Evolutionary conservation across 2,113 vertebrate genomes (phyloP).

Genomic region (Cyprinodon tularosa): DNA sequence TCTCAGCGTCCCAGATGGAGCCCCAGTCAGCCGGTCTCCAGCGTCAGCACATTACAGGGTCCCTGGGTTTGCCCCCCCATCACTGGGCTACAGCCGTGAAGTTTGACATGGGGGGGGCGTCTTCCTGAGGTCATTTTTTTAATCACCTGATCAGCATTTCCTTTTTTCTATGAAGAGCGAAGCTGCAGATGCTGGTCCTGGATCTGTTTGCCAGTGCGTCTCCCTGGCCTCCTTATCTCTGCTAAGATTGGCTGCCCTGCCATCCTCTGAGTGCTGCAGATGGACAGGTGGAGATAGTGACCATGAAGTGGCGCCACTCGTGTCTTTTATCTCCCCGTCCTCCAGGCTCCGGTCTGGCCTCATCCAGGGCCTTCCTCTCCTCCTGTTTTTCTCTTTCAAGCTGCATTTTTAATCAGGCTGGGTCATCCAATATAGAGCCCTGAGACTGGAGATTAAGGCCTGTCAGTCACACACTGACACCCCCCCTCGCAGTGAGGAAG

Average conservation of each 20-base stretch:
- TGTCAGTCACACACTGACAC: constrained; percentile 72
- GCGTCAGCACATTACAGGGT: constrained; percentile 75
- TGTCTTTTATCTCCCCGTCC: constrained; percentile 74
- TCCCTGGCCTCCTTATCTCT: constrained; percentile 57
- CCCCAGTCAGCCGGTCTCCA: constrained; percentile 62
- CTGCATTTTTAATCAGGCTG: constrained; percentile 79
- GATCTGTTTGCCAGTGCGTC: constrained; percentile 53
- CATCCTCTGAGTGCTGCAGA: constrained; percentile 72
- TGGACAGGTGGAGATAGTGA: constrained; percentile 82
- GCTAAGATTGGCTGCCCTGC: constrained; percentile 55
- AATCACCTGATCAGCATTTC: too few species aligned
- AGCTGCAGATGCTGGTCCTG: constrained; percentile 16
- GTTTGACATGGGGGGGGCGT: too few species aligned
- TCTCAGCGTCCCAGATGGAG: constrained; percentile 32
- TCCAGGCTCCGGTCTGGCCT: constrained; percentile 75
- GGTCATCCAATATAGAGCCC: constrained; percentile 75
- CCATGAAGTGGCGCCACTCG: constrained; percentile 73
- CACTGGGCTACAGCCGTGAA: constrained; percentile 3
- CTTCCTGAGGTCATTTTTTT: too few species aligned
- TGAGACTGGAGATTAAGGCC: constrained; percentile 66
- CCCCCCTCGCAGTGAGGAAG: background rate
- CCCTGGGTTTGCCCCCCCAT: constrained; percentile 18
- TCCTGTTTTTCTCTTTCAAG: constrained; percentile 69
- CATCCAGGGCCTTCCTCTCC: constrained; percentile 62
- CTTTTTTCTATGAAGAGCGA: too few species aligned